Conservation (phyloP, 2,113 vertebrate species). For the Smithornis capensis region DNA sequence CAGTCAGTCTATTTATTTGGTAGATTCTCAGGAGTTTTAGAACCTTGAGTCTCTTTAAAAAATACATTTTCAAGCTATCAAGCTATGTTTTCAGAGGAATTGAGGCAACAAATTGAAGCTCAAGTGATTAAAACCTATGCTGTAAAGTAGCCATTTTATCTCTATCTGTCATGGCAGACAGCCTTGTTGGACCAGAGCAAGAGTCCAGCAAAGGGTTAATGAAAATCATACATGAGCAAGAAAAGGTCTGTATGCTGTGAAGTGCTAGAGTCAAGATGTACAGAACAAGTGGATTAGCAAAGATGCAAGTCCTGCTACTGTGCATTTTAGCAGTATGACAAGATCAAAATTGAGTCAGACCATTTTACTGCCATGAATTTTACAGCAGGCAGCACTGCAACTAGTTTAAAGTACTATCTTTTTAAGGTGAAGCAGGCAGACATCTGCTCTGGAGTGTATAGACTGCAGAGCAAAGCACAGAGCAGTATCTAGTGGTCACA, state of each 20-base stretch:
- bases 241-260: not conserved
- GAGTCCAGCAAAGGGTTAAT: not conserved
- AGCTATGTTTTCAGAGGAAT: not conserved
- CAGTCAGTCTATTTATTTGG: not conserved
- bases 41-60: not conserved
- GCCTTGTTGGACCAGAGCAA: not conserved
- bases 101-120: not conserved
- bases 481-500: constrained; percentile 38
- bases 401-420: not conserved
- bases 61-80: accelerated
- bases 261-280: not conserved
- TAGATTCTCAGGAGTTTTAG: not conserved
- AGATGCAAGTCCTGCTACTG: not conserved
- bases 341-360: constrained; percentile 28
- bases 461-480: not conserved
- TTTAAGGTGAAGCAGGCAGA: not conserved
- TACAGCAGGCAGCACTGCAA: not conserved
- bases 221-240: not conserved
- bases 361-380: constrained; percentile 15
- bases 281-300: not conserved
- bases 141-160: not conserved
- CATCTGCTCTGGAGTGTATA: not conserved
- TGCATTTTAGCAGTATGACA: not conserved
- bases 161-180: not conserved
- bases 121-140: not conserved